Base-by-base conservation (phyloP, 2,797 vertebrate genomes). In the Caiman crocodilus region DNA sequence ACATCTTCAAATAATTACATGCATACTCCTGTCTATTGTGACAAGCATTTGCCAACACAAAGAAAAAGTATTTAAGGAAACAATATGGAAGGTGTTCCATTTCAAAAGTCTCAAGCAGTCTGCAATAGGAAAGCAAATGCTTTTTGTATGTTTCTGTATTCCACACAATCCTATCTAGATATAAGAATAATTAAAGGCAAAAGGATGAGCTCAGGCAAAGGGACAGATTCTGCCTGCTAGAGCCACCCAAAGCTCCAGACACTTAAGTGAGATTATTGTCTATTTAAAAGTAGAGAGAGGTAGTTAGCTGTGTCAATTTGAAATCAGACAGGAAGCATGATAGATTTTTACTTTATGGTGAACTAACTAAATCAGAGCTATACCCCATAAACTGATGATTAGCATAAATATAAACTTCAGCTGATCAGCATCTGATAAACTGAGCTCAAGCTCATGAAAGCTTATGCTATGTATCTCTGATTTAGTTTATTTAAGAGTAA, bases 221-320 rank as follows among this genome's bases (percentile, higher is more conserved):
- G 7, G 69, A 18, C 5, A 86, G 61, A 11, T 55, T 83, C 79
- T 94, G 76, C 59, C 81, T 17, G 5, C 61, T 71, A 82, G 73
- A 91, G 64, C 80, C 61, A 82, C 88, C 67, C 88, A 89, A 94
- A 56, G 4, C 30, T 94, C 35, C 35, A 28, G n/a, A 83, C 74
- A 81, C 42, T 81, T 86, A 58, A 89, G 4, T 78, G 76, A 93
- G 86, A 28, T 30, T 80, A 73, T 13, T 32, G 65, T 21, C 13
- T 35, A 35, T 71, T 42, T 71, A 42, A 71, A 25, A 42, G 12
- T 71, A 71, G 11, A 50, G 42, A 50, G 42, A 11, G 42, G 42
- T 50, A 50, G 10, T 50, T 50, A 50, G 42, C 42, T 50, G 42
- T 10, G 42, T 50, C 42, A 11, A 10, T 50, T 10, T 11, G 42